Evolutionary conservation across 30 jellyfish, hydroid and myxozoan genomes (phyloP).

Genomic region (Phacellophora camtschatica): DNA sequence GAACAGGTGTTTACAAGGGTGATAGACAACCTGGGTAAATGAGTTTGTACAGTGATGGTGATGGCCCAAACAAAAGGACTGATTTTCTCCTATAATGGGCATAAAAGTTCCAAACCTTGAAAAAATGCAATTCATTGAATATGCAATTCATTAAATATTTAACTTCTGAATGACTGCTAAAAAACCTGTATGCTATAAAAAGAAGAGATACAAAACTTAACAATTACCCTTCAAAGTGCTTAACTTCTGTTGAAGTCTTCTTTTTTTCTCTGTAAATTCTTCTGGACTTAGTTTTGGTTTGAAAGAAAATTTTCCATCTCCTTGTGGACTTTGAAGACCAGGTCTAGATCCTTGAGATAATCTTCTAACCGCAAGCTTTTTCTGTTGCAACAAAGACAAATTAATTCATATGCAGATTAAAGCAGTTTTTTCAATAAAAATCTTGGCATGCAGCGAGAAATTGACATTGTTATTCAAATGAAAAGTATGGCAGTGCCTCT

Average conservation of each 20-base stretch:
- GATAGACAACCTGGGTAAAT: too few relatives aligned
- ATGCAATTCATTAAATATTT: too few relatives aligned
- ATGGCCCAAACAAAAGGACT: too few relatives aligned
- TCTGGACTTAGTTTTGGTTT: slow-evolving; percentile 32
- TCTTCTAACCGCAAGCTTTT: slow-evolving; percentile 66
- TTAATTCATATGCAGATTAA: neutral
- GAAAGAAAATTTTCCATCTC: slow-evolving; percentile 24
- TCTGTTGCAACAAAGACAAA: slow-evolving; percentile 16
- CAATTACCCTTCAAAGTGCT: neutral
- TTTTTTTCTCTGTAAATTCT: slow-evolving; percentile 6
- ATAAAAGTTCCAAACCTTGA: too few relatives aligned
- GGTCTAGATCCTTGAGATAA: slow-evolving; percentile 57
- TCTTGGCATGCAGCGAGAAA: too few relatives aligned
- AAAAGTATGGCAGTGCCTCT: too few relatives aligned
- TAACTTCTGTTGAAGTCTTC: neutral
- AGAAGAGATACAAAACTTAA: neutral
- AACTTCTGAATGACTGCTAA: too few relatives aligned
- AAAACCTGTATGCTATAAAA: neutral
- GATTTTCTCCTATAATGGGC: too few relatives aligned
- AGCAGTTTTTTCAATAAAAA: neutral
- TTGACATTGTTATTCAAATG: too few relatives aligned
- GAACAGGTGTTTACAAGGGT: too few relatives aligned
- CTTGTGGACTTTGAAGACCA: slow-evolving; percentile 54
- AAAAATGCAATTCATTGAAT: too few relatives aligned
- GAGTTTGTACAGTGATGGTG: too few relatives aligned